Percentiles rank a stretch among this genome's conserved stretches.
Conservation (phyloP, 2,888 invertebrate genomes). For the Cryptocephalus moraei region DNA sequence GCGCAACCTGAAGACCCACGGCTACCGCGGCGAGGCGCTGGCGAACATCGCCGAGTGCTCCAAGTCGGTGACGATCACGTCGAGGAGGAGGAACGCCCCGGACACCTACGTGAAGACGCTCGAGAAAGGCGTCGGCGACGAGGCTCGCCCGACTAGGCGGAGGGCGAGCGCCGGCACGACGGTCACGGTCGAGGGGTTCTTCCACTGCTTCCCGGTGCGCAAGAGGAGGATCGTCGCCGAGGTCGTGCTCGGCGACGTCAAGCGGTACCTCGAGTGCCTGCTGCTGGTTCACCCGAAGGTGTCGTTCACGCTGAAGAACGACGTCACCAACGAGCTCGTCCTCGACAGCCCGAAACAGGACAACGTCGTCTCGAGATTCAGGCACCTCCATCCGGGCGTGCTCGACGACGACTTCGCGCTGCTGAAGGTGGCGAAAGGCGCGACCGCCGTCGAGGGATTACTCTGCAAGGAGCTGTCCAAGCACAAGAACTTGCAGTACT, state of each 20-base stretch:
- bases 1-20: conserved; percentile 46
- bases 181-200: conserved; percentile 55
- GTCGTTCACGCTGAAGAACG: conserved; percentile 61
- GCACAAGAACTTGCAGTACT: conserved; percentile 45
- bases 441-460: conserved; percentile 46
- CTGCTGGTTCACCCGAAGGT: conserved; percentile 54
- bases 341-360: conserved; percentile 49
- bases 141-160: conserved; percentile 26
- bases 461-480: conserved; percentile 42
- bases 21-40: conserved; percentile 59
- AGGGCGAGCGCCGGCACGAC: conserved; percentile 64
- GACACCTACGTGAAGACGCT: conserved; percentile 48
- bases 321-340: conserved; percentile 47
- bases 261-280: conserved; percentile 47
- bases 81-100: conserved; percentile 38
- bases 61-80: conserved; percentile 47
- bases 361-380: conserved; percentile 44
- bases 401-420: conserved; percentile 31
- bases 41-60: conserved; percentile 48
- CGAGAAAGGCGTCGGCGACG: conserved; percentile 20
- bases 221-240: conserved; percentile 43
- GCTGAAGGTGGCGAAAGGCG: conserved; percentile 33
- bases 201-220: conserved; percentile 53
- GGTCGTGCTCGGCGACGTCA: conserved; percentile 50
- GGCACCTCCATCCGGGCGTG: conserved; percentile 38